phyloP scores from a whole-genome alignment of 2,797 vertebrate genomes.

The Poecile montanus region DNA sequence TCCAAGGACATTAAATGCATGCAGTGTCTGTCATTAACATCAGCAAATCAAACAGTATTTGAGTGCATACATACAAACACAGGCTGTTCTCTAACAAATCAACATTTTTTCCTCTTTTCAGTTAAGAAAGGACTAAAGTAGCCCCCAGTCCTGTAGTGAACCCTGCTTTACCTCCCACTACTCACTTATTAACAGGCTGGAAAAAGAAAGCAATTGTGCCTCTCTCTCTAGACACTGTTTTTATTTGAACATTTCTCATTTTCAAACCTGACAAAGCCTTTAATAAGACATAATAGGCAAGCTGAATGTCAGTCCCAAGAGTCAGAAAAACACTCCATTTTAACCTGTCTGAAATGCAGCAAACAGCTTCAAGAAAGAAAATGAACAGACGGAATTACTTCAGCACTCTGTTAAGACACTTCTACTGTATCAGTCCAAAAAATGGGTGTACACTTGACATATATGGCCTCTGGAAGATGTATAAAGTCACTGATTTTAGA shows the following conservation, averaged over 20 bases:
- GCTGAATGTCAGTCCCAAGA: slow-evolving; percentile 46
- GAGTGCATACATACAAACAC: neutral
- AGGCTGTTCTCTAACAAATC: neutral
- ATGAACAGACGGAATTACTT: neutral
- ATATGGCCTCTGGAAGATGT: neutral
- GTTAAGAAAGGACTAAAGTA: neutral
- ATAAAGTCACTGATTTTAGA: neutral
- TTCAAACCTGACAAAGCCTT: slow-evolving; percentile 50
- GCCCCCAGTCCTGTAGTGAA: neutral
- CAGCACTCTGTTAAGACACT: neutral
- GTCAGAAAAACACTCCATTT: slow-evolving; percentile 25
- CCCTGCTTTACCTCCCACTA: neutral
- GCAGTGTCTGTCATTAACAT: neutral
- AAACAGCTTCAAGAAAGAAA: slow-evolving; percentile 38
- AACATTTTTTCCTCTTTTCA: neutral
- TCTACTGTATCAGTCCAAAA: neutral
- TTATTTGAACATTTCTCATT: slow-evolving; percentile 42
- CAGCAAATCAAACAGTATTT: slow-evolving; percentile 10
- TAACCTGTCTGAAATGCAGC: slow-evolving; percentile 54
- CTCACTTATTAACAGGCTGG: neutral
- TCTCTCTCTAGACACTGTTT: slow-evolving; percentile 33
- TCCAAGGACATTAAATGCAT: neutral
- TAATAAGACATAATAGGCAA: slow-evolving; percentile 54
- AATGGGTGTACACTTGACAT: fast-evolving
- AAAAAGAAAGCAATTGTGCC: neutral